Percentiles rank a stretch among this genome's conserved stretches.
These are phyloP conservation scores for Philereme transversata DNA, from an alignment of 2,888 invertebrate species.

Conservation along the genomic window DNA sequence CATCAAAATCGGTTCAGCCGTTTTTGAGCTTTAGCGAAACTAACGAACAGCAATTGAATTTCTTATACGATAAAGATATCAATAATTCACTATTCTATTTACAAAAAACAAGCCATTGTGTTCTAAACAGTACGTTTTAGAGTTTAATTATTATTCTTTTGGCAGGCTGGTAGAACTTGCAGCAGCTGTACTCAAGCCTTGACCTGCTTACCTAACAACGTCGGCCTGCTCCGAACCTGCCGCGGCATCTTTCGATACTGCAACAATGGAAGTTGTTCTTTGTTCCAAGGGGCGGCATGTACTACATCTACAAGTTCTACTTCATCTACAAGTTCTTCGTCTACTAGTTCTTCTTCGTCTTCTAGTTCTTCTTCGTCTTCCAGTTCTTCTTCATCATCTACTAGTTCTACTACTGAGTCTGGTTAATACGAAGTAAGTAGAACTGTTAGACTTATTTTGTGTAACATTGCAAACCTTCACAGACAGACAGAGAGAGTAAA, in stretches of 20 bases:
- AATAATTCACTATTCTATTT: too few species aligned
- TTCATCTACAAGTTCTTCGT: slow-evolving; percentile 20
- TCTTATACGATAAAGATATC: too few species aligned
- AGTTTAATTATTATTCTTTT: neutral
- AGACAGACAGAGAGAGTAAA: too few species aligned
- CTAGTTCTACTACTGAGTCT: slow-evolving; percentile 19
- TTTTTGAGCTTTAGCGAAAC: too few species aligned
- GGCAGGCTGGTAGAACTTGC: slow-evolving; percentile 43
- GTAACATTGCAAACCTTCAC: neutral
- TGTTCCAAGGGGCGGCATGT: slow-evolving; percentile 51
- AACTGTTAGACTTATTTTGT: neutral
- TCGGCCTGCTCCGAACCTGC: slow-evolving; percentile 51
- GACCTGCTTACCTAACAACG: slow-evolving; percentile 49
- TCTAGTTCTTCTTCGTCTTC: slow-evolving; percentile 44
- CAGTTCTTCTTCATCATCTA: slow-evolving; percentile 27
- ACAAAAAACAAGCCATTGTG: too few species aligned
- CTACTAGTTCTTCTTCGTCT: slow-evolving; percentile 23
- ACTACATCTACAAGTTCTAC: slow-evolving; percentile 31
- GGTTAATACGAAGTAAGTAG: neutral
- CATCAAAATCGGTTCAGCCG: too few species aligned
- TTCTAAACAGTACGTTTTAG: too few species aligned
- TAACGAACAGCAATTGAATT: too few species aligned
- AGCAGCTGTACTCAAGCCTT: slow-evolving; percentile 50
- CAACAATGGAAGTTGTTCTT: slow-evolving; percentile 62
- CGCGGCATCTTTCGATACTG: slow-evolving; percentile 53